These are phyloP conservation scores for Drosophila quadrilineata DNA, from an alignment of 1,140 invertebrate genomes.

Conservation along the genomic window DNA sequence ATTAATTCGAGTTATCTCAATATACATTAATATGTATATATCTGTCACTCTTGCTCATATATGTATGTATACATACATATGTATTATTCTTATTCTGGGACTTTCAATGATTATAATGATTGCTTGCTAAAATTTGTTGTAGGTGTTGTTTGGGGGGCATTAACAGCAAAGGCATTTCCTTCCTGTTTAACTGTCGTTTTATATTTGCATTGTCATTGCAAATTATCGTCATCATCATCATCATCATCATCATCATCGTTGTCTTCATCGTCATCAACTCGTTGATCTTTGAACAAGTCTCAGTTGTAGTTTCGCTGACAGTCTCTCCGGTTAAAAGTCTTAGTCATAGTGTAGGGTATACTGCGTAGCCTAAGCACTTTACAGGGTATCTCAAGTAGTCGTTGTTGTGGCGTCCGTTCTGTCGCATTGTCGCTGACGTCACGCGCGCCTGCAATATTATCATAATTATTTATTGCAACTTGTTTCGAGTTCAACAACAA, in stretches of 20 bases:
- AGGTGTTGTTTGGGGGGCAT: constrained; percentile 21
- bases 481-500: constrained; percentile 18
- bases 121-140: constrained; percentile 5
- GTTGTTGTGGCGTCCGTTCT: neutral
- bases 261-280: no score
- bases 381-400: neutral
- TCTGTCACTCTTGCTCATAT: no score
- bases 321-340: no score
- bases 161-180: constrained; percentile 34
- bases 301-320: no score
- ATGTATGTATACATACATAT: neutral
- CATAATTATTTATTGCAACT: constrained; percentile 68
- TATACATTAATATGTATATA: no score
- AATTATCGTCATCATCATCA: neutral
- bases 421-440: constrained; percentile 41
- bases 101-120: no score
- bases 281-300: no score
- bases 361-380: no score
- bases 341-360: no score
- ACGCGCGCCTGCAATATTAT: constrained; percentile 35
- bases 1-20: no score
- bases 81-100: no score
- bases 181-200: constrained; percentile 26
- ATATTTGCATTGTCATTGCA: constrained; percentile 30
- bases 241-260: neutral